Conservation (phyloP, 1,140 invertebrate species). For the Oryctes rhinoceros region DNA sequence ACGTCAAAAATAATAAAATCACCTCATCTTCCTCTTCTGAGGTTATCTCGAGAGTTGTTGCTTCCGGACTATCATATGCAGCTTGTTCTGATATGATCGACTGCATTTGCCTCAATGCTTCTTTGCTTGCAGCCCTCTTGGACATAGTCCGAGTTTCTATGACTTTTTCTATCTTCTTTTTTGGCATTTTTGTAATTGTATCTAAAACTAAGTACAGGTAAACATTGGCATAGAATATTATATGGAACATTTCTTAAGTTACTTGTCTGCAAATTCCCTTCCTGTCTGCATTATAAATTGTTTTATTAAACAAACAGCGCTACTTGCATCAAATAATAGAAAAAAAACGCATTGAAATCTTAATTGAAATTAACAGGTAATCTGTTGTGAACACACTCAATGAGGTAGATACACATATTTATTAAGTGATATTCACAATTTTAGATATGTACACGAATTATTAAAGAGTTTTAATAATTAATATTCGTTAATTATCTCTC, state of each 20-base stretch:
- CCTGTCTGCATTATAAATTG: neutral
- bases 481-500: neutral
- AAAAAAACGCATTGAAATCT: neutral
- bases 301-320: neutral
- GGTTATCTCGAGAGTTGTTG: conserved; percentile 50
- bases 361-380: conserved; percentile 4
- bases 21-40: conserved; percentile 55
- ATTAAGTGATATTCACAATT: conserved; percentile 7
- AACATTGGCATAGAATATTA: neutral
- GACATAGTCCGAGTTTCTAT: conserved; percentile 48
- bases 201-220: neutral
- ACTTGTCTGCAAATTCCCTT: neutral
- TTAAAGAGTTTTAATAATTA: neutral
- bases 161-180: conserved; percentile 42
- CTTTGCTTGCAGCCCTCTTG: conserved; percentile 56
- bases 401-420: conserved; percentile 1
- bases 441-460: neutral
- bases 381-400: neutral
- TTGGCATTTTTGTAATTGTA: conserved; percentile 43
- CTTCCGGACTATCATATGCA: conserved; percentile 47
- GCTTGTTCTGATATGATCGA: conserved; percentile 34
- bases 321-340: neutral
- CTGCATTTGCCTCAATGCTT: conserved; percentile 58
- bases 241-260: neutral
- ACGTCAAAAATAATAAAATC: conserved; percentile 28